Evolutionary conservation across 2,113 vertebrate genomes (phyloP), one percentile per base, ranked within the genome.

Genomic region (Rhinoderma darwinii): DNA sequence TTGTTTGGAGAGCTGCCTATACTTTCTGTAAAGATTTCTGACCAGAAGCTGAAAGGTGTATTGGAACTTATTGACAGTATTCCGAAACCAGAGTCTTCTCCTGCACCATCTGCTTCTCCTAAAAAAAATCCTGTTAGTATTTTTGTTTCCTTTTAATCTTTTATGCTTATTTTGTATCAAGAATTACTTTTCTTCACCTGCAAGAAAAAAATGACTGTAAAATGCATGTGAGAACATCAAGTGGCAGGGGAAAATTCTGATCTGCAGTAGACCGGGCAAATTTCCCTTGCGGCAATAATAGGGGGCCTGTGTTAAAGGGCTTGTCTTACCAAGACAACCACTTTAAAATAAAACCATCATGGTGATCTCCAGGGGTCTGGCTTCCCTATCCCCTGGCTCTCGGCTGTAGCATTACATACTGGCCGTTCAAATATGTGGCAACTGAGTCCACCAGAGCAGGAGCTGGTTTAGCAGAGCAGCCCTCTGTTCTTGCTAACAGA

Each of bases 21-120:
- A 89, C 92, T 99, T 87, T 99, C 96, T 84, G 80, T 99, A 77
- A 93, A 94, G 87, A 96, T 99, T 88, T 99, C 98, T 37, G 98
- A 99, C 88, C 92, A 95, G 88, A 99, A 98, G 92, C 89, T 99
- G 12, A 95, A 92, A 83, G 95, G 94, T 44, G 94, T 98, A 83
- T 91, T 99, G 90, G 93, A 96, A 88, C 91, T 99, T 88, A 89
- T 98, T 74, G 95, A 97, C 11, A 98, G 97, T 84, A 99, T 99
- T 93, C 98, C 98, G 1, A 95, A 96, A 83, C 96, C 97, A 56
- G 90, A 96, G 93, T 94, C 93, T 88, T 89, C 56, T 75, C 87
- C 95, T 88, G 88, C 93, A 56, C 63, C 92, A 5, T 90, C 89
- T 77, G 83, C 74, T 86, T 82, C 91, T 87, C 9, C 84, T 66